Conservation (phyloP, 2,113 vertebrate species). For the Crotalus helleri region DNA sequence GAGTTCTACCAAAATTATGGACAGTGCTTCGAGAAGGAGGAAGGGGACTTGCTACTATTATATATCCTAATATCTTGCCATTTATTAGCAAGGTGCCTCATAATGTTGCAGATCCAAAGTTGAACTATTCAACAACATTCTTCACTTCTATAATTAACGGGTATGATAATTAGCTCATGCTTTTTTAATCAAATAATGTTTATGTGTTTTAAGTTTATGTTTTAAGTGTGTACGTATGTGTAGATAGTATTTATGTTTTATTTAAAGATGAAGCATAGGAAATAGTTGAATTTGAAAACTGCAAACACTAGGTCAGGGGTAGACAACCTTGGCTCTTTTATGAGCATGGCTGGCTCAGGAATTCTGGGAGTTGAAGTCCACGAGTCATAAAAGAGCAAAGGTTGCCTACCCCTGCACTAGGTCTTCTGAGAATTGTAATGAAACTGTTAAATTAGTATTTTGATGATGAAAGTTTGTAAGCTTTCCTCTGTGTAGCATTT, state of each 20-base stretch:
- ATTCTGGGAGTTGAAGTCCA: no score
- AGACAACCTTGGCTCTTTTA: no score
- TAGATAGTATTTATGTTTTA: background rate
- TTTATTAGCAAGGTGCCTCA: slow-evolving; percentile 88
- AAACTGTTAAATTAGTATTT: background rate
- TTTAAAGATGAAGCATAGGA: background rate
- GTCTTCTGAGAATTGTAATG: background rate
- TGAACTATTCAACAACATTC: slow-evolving; percentile 85
- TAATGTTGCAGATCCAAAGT: slow-evolving; percentile 73
- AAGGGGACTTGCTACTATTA: slow-evolving; percentile 82
- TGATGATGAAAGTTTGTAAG: background rate
- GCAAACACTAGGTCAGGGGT: background rate
- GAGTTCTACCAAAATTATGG: slow-evolving; percentile 90
- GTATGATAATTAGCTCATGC: slow-evolving; percentile 66
- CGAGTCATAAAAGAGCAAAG: no score
- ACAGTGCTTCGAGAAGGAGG: slow-evolving; percentile 84
- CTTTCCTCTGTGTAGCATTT: background rate
- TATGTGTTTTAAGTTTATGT: background rate
- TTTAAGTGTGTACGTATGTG: slow-evolving; percentile 23
- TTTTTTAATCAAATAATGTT: slow-evolving; percentile 7
- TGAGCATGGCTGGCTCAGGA: no score
- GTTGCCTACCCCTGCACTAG: no score
- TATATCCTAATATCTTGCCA: slow-evolving; percentile 88
- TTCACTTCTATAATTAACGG: slow-evolving; percentile 82
- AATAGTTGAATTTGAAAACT: background rate